Evolutionary conservation across 2,888 invertebrate species (phyloP).

Genomic region (Hololepta plana): DNA sequence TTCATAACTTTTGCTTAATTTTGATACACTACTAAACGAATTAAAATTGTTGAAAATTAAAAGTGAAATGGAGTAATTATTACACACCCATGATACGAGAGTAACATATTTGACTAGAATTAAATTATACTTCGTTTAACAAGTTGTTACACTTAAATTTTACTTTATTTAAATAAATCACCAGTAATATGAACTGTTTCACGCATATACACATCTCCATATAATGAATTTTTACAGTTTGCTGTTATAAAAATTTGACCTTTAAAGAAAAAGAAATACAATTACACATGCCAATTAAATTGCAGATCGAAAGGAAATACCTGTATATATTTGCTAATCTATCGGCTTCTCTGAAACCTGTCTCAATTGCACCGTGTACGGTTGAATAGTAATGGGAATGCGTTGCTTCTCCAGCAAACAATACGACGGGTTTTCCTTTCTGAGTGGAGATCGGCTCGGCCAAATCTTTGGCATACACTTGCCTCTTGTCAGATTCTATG

Average conservation of each 20-base stretch:
- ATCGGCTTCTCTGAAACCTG: conserved; percentile 34
- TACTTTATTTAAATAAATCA: no score
- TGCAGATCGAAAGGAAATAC: background rate
- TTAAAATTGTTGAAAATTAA: conserved; percentile 2
- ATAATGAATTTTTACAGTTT: background rate
- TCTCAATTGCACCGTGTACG: conserved; percentile 36
- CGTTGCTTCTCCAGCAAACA: conserved; percentile 47
- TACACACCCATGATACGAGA: no score
- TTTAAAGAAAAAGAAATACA: background rate
- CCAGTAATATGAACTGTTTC: no score
- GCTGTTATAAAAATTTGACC: background rate
- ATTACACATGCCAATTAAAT: conserved; percentile 1
- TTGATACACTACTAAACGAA: conserved; percentile 2
- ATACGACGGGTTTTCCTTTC: conserved; percentile 28
- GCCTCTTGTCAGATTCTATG: conserved; percentile 29
- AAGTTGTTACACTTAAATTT: no score
- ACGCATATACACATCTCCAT: no score
- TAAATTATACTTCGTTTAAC: no score
- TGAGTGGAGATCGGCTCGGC: conserved; percentile 33
- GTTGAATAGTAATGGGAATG: conserved; percentile 29
- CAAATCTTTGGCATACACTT: conserved; percentile 33
- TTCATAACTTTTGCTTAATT: conserved; percentile 4
- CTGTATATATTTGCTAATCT: background rate
- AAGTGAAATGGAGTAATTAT: no score
- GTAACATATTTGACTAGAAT: no score